Percentiles rank a stretch among this genome's conserved stretches.
Evolutionary conservation across 2,113 vertebrate species (phyloP).

Genomic region (Sus scrofa): DNA sequence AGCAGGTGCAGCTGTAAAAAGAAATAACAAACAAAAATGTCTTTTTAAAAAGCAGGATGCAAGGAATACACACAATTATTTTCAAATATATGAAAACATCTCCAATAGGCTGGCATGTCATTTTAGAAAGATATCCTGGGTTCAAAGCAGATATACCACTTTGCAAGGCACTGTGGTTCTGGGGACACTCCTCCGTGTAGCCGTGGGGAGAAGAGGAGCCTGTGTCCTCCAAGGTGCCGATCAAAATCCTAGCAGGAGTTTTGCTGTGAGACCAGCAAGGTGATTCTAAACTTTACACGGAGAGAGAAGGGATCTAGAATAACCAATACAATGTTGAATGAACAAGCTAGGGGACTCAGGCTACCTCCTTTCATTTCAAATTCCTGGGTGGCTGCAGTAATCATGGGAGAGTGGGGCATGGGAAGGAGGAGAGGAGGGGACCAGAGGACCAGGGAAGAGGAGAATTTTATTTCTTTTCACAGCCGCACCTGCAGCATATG

Average conservation of each 20-base stretch:
- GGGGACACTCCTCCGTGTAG: neutral
- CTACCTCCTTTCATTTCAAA: neutral
- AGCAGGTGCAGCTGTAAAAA: too few species aligned
- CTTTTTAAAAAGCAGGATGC: fast-evolving
- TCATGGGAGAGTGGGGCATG: neutral
- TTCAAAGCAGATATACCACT: fast-evolving
- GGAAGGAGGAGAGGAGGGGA: neutral
- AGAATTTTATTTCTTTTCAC: too few species aligned
- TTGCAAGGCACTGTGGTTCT: neutral
- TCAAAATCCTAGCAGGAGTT: too few species aligned
- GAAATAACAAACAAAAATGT: neutral
- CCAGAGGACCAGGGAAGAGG: neutral
- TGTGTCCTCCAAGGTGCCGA: too few species aligned
- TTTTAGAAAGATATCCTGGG: neutral
- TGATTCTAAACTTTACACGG: neutral
- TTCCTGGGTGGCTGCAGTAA: too few species aligned
- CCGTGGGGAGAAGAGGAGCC: neutral
- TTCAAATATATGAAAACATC: neutral
- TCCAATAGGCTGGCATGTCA: neutral
- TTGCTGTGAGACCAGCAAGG: neutral
- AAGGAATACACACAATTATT: neutral
- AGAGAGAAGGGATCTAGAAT: too few species aligned
- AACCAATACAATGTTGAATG: neutral
- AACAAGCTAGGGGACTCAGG: neutral
- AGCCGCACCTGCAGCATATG: too few species aligned